A percentile compares a stretch with the other conserved stretches of the same genome.
These are phyloP conservation scores for Channa argus DNA, from an alignment of 2,113 vertebrate genomes.

Conservation along the genomic window DNA sequence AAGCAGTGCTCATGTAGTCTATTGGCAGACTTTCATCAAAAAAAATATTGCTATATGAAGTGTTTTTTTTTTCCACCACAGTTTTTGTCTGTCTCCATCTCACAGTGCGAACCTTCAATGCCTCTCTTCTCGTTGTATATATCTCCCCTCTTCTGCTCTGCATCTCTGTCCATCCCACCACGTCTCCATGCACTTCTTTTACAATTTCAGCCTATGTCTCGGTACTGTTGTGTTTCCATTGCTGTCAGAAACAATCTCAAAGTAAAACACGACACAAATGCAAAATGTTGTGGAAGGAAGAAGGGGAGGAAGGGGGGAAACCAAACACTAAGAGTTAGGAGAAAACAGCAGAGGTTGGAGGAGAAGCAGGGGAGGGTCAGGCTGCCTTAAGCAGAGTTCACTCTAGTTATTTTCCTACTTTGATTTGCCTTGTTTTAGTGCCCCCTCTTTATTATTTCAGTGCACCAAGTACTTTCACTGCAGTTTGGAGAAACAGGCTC, in stretches of 20 bases:
- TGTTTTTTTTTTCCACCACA: slow-evolving; percentile 24
- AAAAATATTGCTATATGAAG: neutral
- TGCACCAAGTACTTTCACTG: slow-evolving; percentile 46
- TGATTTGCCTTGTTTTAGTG: slow-evolving; percentile 49
- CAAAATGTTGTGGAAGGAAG: slow-evolving; percentile 25
- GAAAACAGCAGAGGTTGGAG: slow-evolving; percentile 27
- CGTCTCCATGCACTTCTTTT: slow-evolving; percentile 8
- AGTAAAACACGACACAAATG: slow-evolving; percentile 51
- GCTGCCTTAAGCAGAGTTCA: slow-evolving; percentile 50
- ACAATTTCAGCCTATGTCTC: slow-evolving; percentile 20
- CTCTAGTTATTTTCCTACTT: slow-evolving; percentile 54
- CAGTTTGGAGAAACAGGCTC: slow-evolving; percentile 67
- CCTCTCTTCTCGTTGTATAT: slow-evolving; percentile 8
- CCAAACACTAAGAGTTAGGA: slow-evolving; percentile 17
- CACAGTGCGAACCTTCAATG: slow-evolving; percentile 51
- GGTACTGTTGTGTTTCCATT: slow-evolving; percentile 20
- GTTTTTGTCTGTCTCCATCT: slow-evolving; percentile 39
- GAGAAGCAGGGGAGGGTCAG: slow-evolving; percentile 37
- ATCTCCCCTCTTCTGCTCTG: slow-evolving; percentile 16
- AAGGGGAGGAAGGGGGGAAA: neutral
- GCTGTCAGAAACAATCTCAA: slow-evolving; percentile 39
- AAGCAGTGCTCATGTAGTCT: too few species aligned
- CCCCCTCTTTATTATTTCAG: slow-evolving; percentile 60
- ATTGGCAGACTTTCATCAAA: too few species aligned
- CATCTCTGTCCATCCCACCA: slow-evolving; percentile 17